A percentile compares a stretch with the other conserved stretches of the same genome.
phyloP scores from a whole-genome alignment of 2,113 vertebrate species.

The Nothoprocta perdicaria region DNA sequence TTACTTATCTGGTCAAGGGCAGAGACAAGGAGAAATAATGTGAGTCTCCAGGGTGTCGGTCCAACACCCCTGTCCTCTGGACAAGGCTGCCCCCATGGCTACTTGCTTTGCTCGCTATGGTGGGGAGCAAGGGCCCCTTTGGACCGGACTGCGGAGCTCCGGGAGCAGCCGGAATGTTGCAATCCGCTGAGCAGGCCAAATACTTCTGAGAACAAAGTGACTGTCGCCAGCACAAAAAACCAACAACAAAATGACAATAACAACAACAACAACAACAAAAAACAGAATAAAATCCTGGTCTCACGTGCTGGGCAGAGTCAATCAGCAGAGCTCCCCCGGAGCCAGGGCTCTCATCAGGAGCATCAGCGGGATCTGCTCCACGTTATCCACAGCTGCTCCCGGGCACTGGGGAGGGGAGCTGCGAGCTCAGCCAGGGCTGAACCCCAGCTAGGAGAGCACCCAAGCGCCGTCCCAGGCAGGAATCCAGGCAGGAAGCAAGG shows the following conservation, averaged over 20 bases:
- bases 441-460: not conserved
- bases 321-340: not conserved
- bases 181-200: not conserved
- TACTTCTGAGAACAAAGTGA: not conserved
- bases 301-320: not conserved
- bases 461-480: not conserved
- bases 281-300: rapidly evolving
- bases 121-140: conserved; percentile 8
- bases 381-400: not conserved
- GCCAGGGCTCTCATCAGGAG: not conserved
- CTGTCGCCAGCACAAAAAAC: not conserved
- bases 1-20: conserved; percentile 56
- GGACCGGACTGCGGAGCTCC: not conserved
- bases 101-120: not conserved
- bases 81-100: not conserved
- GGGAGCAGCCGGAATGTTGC: not conserved
- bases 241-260: no score
- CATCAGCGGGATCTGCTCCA: not conserved
- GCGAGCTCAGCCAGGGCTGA: not conserved
- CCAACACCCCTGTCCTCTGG: not conserved
- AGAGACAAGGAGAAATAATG: conserved; percentile 32
- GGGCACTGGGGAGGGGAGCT: not conserved
- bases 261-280: not conserved
- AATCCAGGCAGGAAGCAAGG: not conserved
- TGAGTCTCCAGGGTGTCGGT: conserved; percentile 28